Percentiles rank a stretch among this genome's conserved stretches.
phyloP scores from a whole-genome alignment of 2,888 invertebrate species.

The Cyclophora albipunctata region DNA sequence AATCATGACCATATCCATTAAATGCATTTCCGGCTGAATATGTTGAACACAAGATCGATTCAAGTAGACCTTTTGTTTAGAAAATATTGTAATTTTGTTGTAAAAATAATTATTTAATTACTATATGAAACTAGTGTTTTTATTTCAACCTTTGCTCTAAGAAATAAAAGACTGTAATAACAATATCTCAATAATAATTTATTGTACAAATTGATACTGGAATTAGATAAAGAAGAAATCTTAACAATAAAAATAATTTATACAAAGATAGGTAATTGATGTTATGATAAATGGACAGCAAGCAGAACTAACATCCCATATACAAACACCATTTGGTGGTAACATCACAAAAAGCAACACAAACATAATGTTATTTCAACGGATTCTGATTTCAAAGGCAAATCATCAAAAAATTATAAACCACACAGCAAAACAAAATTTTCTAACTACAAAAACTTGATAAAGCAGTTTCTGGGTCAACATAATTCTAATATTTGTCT shows the following conservation, averaged over 20 bases:
- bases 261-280: constrained; percentile 29
- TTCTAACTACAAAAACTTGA: too few relatives aligned
- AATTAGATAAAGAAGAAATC: constrained; percentile 60
- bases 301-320: constrained; percentile 48
- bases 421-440: constrained; percentile 8
- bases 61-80: constrained; percentile 50
- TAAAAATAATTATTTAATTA: constrained; percentile 59
- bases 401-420: constrained; percentile 8
- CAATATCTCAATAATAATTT: constrained; percentile 52
- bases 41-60: constrained; percentile 18
- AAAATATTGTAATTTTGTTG: constrained; percentile 54
- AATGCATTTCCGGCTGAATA: constrained; percentile 24
- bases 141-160: not conserved
- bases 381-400: too few relatives aligned
- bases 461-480: too few relatives aligned
- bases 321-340: constrained; percentile 53
- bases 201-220: constrained; percentile 69
- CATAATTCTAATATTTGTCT: too few relatives aligned
- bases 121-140: constrained; percentile 32
- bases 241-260: constrained; percentile 54
- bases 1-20: constrained; percentile 35
- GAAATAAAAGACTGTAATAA: constrained; percentile 38
- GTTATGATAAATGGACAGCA: constrained; percentile 43
- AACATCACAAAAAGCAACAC: constrained; percentile 38
- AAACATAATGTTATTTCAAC: not conserved